Evolutionary conservation across 2,113 vertebrate genomes (phyloP), one percentile per base, ranked within the genome.

Genomic region (Alectura lathami): DNA sequence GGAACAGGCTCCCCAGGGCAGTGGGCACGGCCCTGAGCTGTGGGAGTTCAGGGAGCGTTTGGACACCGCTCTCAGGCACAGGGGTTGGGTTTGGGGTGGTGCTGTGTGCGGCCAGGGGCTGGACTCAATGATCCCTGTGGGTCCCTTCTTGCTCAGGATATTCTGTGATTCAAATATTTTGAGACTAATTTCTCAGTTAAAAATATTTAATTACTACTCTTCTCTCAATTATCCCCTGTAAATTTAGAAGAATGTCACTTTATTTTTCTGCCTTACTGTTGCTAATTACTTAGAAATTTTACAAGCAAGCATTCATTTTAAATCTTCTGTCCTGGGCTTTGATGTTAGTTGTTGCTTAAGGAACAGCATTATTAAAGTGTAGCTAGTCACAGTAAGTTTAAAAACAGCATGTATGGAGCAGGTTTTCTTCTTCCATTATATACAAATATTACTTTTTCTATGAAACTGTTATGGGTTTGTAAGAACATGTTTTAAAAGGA

Each of bases 181-280:
- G 0, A 45, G 63, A 64, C 26, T 7, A 26, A 17, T 59, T 85
- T 83, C 34, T 17, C 17, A 40, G 13, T 53, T 79, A 48, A 7
- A 82, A 85, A 60, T n/a, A 24, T 26, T 73, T 45, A 18, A 32
- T 64, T 60, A 15, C 32, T 17, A 51, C 74, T 82, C 62, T 6
- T 73, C 29, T 38, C 42, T 79, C 2, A 4, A 53, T 36, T 63
- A 40, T 43, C 36, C 24, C 45, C 13, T 3, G 0, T 6, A 53
- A 70, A 43, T 12, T 6, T n/a, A 38, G 12, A 59, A 20, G 2
- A 77, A 56, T 5, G 81, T 2, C 13, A 57, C 13, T 75, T 62
- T 4, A 17, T 36, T 42, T 51, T 36, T 42, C 15, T 5, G 56
- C 2, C 1, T 2, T n/a, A 4, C 24, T 51, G 4, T 53, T 36